These are phyloP conservation scores for Scyliorhinus canicula DNA, from an alignment of 2,797 vertebrate genomes.

Conservation along the genomic window DNA sequence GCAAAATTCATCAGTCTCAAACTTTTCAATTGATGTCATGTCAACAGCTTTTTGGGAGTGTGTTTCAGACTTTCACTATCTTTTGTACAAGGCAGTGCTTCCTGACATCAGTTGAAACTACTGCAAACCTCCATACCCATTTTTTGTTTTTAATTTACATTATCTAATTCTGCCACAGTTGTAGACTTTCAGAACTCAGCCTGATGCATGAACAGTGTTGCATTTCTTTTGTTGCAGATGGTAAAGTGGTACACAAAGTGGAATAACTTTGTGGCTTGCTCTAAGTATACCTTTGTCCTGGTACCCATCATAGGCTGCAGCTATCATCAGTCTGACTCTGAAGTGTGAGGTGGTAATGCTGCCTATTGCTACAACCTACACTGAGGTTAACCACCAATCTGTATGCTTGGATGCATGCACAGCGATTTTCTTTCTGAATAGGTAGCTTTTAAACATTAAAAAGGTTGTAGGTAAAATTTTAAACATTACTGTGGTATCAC, in stretches of 20 bases:
- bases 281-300: not conserved
- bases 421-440: not conserved
- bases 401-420: not conserved
- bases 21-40: not conserved
- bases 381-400: not conserved
- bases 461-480: not conserved
- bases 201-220: not conserved
- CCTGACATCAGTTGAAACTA: not conserved
- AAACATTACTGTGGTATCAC: not conserved
- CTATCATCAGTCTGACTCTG: not conserved
- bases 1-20: not conserved
- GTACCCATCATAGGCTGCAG: no score
- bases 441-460: not conserved
- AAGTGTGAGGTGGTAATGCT: not conserved
- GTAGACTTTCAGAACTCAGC: not conserved
- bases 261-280: not conserved
- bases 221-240: not conserved
- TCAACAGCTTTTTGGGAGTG: not conserved
- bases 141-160: slow-evolving; percentile 30
- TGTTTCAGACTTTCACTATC: not conserved
- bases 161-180: not conserved
- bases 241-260: not conserved
- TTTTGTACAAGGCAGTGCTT: not conserved
- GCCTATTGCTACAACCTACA: not conserved
- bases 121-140: not conserved